Evolutionary conservation across 1,140 invertebrate genomes (phyloP).

Genomic region (Anastrepha ludens): DNA sequence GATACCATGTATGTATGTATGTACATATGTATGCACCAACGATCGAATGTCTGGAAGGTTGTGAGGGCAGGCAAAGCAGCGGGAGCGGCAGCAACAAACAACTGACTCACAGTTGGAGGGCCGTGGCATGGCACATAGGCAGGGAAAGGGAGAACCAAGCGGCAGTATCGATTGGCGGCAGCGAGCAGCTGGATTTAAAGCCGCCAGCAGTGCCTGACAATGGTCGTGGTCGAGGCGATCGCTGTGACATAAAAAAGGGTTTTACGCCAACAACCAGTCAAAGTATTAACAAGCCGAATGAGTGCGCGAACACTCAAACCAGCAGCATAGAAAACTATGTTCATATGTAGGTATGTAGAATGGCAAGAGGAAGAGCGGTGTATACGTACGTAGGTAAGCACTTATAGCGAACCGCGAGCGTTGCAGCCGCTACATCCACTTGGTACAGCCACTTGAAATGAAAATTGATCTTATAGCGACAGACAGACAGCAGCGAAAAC

Average conservation of each 20-base stretch:
- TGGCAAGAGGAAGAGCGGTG: background rate
- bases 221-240: constrained; percentile 18
- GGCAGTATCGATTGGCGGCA: background rate
- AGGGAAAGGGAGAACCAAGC: background rate
- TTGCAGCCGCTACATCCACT: background rate
- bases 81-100: constrained; percentile 39
- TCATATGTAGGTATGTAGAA: background rate
- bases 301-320: constrained; percentile 15
- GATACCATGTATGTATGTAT: background rate
- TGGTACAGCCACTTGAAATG: constrained; percentile 25
- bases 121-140: background rate
- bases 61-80: constrained; percentile 28
- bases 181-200: constrained; percentile 23
- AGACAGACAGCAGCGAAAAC: background rate
- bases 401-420: background rate
- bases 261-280: constrained; percentile 40
- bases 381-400: no score
- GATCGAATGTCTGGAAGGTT: background rate
- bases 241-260: constrained; percentile 43
- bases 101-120: constrained; percentile 48
- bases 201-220: constrained; percentile 40
- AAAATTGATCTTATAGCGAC: constrained; percentile 15
- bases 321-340: background rate
- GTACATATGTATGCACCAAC: background rate
- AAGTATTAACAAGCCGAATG: constrained; percentile 43